Conservation (phyloP, 2,888 invertebrate species). For the Halictus quadricinctus region DNA sequence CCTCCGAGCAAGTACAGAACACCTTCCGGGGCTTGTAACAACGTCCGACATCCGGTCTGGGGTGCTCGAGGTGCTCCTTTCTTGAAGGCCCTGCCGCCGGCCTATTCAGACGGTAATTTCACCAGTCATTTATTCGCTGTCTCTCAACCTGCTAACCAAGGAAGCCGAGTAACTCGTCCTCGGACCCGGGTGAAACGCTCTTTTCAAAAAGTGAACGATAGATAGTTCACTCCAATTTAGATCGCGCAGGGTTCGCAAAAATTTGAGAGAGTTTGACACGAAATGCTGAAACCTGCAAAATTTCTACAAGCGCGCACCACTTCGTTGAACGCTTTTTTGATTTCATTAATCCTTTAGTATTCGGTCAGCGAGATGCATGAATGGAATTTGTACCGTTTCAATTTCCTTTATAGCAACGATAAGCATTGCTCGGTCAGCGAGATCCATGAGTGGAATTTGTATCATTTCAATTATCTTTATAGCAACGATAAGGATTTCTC, state of each 20-base stretch:
- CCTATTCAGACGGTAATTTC: slow-evolving; percentile 88
- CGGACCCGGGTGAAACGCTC: background rate
- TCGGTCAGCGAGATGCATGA: too few relatives aligned
- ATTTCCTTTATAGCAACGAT: too few relatives aligned
- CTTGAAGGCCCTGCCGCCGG: slow-evolving; percentile 88
- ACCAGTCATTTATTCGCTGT: background rate
- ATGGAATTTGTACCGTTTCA: too few relatives aligned
- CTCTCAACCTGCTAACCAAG: background rate
- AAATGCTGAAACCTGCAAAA: background rate
- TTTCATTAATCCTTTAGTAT: too few relatives aligned
- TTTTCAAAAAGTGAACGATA: background rate
- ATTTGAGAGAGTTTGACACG: too few relatives aligned
- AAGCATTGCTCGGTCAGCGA: too few relatives aligned
- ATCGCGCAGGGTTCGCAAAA: background rate
- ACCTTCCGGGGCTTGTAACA: slow-evolving; percentile 93
- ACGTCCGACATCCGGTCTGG: slow-evolving; percentile 92
- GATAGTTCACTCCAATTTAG: background rate
- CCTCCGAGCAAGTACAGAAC: slow-evolving; percentile 93
- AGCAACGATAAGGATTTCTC: too few relatives aligned
- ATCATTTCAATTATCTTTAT: too few relatives aligned
- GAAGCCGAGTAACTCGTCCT: background rate
- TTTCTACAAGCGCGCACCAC: too few relatives aligned
- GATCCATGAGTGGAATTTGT: too few relatives aligned
- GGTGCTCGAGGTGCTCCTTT: slow-evolving; percentile 91
- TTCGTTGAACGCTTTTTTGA: too few relatives aligned